Evolutionary conservation across 1,140 invertebrate genomes (phyloP).

Genomic region (Meteorus sp.): DNA sequence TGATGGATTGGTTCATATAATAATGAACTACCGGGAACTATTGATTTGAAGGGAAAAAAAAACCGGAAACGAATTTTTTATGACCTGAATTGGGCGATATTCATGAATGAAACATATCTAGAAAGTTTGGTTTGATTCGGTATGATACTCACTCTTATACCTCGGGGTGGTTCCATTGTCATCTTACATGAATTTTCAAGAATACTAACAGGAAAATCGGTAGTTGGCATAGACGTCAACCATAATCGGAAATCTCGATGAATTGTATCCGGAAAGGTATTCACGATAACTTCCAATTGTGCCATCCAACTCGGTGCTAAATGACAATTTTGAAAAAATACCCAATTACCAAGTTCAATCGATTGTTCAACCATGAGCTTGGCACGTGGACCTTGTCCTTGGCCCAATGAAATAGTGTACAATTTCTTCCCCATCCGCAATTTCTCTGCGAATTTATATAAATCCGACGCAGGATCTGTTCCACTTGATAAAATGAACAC

Average conservation of each 20-base stretch:
- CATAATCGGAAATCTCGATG: conserved; percentile 89
- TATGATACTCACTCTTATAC: conserved; percentile 67
- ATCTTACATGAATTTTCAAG: conserved; percentile 95
- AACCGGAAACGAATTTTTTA: no score
- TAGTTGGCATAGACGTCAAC: conserved; percentile 90
- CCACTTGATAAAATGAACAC: conserved; percentile 91
- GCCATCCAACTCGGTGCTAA: conserved; percentile 93
- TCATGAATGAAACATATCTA: no score
- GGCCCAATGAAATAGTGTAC: conserved; percentile 86
- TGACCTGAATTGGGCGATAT: no score
- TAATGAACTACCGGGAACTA: no score
- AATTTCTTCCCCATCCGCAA: conserved; percentile 82
- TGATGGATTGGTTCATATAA: no score
- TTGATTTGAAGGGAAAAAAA: no score
- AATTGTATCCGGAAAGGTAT: conserved; percentile 64
- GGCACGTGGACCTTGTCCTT: conserved; percentile 91
- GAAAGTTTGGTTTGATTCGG: no score
- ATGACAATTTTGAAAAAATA: conserved; percentile 96
- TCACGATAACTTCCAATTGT: conserved; percentile 70
- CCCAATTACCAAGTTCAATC: conserved; percentile 84
- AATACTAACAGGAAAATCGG: conserved; percentile 89
- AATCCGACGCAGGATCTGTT: conserved; percentile 84
- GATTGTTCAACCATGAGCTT: conserved; percentile 85
- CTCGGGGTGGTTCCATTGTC: conserved; percentile 92
- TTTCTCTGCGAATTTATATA: conserved; percentile 88